A percentile compares a stretch with the other conserved stretches of the same genome.
phyloP scores from a whole-genome alignment of 2,113 vertebrate genomes.

The Colaptes auratus region DNA sequence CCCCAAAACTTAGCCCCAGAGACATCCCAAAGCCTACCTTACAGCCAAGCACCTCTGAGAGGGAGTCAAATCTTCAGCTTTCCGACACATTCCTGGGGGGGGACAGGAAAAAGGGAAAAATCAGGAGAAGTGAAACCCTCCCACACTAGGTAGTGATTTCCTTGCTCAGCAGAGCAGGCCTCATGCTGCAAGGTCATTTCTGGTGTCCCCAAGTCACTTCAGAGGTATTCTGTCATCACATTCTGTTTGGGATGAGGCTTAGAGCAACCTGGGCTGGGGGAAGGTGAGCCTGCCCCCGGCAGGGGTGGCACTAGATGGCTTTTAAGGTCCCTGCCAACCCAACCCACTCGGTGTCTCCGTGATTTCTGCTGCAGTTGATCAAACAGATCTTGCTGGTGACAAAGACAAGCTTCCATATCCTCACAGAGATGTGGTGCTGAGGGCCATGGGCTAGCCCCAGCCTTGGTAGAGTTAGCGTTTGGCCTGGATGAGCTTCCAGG shows the following conservation, averaged over 20 bases:
- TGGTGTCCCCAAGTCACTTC: neutral
- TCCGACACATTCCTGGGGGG: constrained; percentile 86
- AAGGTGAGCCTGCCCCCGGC: neutral
- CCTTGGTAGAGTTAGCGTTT: too few species aligned
- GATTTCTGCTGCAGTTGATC: neutral
- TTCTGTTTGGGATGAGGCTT: neutral
- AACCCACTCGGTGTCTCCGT: neutral
- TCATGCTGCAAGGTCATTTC: neutral
- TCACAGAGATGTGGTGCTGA: too few species aligned
- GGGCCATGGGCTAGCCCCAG: too few species aligned
- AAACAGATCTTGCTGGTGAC: too few species aligned
- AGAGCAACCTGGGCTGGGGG: neutral
- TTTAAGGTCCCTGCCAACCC: neutral
- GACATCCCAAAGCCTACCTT: constrained; percentile 83
- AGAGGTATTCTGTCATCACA: neutral
- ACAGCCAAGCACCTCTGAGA: constrained; percentile 91
- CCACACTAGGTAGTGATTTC: neutral
- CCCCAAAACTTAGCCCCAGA: neutral
- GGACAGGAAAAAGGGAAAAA: neutral
- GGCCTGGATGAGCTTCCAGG: too few species aligned
- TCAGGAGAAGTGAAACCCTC: neutral
- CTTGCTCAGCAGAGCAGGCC: neutral
- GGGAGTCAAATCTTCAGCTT: constrained; percentile 88
- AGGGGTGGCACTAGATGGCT: neutral
- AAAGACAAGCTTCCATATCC: too few species aligned